Base-by-base conservation (phyloP, 2,888 invertebrate genomes). In the Cremastinae sp. region DNA sequence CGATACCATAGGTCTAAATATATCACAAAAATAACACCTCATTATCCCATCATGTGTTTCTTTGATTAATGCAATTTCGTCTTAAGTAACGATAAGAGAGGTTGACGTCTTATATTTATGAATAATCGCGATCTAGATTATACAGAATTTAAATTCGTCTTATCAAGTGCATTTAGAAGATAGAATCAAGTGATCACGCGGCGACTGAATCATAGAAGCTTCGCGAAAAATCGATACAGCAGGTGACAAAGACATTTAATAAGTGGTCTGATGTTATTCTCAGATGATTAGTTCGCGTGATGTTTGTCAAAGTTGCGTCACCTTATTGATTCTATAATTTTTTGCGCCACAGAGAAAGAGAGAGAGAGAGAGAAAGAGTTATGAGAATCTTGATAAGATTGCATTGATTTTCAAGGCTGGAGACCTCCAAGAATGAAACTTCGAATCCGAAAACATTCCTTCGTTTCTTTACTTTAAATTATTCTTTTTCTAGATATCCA, bases 291-390 rank as follows among this genome's bases (percentile, higher is more conserved):
- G 28, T 28, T 65, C 54, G 43, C 41, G 10, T 2, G 20, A 41
- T 70, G 70, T 66, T 77, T 62, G 54, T 56, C 45, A 7, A 61
- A 53, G 53, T 41, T 71, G 59, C 64, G 53, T 73, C 38, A 43
- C 64, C 2, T 20, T 41, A n/a, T 53, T 61, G 16, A 56, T 41
- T 47, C 14, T 12, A 38, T 45, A 38, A 38, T 38, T 5, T 28
- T 28, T 12, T 20, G 12, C 62, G 10, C 41, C 53, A 16, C 43
- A 8, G 36, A 43, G n/a, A n/a, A n/a, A n/a, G n/a, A n/a, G n/a
- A n/a, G n/a, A n/a, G n/a, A n/a, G n/a, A n/a, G n/a, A n/a, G n/a
- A n/a, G n/a, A n/a, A n/a, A n/a, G 43, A 53, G 65, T 65, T 7
- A 68, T 22, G n/a, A 36, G 45, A 18, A 61, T 10, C 8, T 28